A percentile compares a stretch with the other conserved stretches of the same genome.
phyloP scores from a whole-genome alignment of 2,888 invertebrate species.

The Trissoscelio sp. region DNA sequence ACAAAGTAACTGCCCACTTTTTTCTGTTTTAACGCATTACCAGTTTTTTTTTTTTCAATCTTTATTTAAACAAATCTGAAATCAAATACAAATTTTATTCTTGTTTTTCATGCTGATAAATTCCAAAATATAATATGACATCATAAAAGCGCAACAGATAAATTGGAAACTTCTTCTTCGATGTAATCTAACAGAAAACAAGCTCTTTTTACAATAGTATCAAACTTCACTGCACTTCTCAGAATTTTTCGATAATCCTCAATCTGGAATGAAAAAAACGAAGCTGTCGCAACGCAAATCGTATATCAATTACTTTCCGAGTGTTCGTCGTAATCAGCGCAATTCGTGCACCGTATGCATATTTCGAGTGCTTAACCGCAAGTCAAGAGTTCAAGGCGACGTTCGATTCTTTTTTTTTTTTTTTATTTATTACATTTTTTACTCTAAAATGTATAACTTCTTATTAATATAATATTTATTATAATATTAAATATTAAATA shows the following conservation, averaged over 20 bases:
- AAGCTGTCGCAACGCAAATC: slow-evolving; percentile 28
- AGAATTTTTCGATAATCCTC: slow-evolving; percentile 36
- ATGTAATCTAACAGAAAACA: slow-evolving; percentile 54
- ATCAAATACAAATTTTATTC: neutral
- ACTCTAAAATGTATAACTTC: too few relatives aligned
- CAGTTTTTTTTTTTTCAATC: slow-evolving; percentile 3
- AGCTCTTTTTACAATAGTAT: slow-evolving; percentile 53
- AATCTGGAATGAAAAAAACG: slow-evolving; percentile 10
- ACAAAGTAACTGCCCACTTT: slow-evolving; percentile 49
- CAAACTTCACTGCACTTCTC: slow-evolving; percentile 27
- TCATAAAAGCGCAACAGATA: slow-evolving; percentile 7
- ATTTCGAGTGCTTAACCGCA: slow-evolving; percentile 44
- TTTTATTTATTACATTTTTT: too few relatives aligned
- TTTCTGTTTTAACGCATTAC: slow-evolving; percentile 22
- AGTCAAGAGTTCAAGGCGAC: slow-evolving; percentile 55
- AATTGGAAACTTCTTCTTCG: slow-evolving; percentile 1
- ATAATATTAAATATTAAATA: too few relatives aligned
- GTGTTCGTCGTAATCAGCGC: slow-evolving; percentile 45
- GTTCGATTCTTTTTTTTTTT: too few relatives aligned
- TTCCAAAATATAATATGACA: too few relatives aligned
- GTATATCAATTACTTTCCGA: slow-evolving; percentile 59
- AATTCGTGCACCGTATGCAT: slow-evolving; percentile 41
- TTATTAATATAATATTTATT: too few relatives aligned
- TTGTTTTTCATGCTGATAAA: neutral
- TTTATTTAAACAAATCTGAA: too few relatives aligned